phyloP scores from a whole-genome alignment of 2,113 vertebrate genomes.

The Nothoprocta pentlandii region DNA sequence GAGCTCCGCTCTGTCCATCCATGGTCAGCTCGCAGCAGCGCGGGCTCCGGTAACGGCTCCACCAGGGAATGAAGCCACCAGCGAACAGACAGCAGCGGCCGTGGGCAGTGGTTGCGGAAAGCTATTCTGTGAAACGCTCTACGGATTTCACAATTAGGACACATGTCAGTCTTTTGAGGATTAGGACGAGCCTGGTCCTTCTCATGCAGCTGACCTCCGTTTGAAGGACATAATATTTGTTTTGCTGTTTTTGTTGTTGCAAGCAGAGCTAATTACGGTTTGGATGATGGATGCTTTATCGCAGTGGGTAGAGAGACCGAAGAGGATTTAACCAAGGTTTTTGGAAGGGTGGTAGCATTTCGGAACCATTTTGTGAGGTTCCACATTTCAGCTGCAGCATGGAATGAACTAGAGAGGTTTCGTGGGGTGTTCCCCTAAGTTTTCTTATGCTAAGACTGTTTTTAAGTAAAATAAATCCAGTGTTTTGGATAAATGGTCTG shows the following conservation, averaged over 20 bases:
- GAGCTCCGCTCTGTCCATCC: background rate
- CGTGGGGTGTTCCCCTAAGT: background rate
- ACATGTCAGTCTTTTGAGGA: constrained; percentile 38
- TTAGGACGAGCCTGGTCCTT: background rate
- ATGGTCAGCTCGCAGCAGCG: background rate
- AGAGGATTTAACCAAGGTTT: background rate
- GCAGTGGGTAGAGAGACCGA: background rate
- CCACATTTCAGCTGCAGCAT: background rate
- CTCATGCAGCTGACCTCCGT: constrained; percentile 8
- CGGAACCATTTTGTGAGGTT: background rate
- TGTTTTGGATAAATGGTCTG: background rate
- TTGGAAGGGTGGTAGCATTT: background rate
- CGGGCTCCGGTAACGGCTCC: background rate
- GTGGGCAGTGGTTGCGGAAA: constrained; percentile 18
- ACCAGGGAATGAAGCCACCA: too few species aligned
- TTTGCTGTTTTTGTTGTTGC: background rate
- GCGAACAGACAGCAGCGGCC: background rate
- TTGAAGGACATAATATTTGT: background rate
- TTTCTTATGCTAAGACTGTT: background rate
- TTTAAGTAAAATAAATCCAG: background rate
- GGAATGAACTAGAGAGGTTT: background rate
- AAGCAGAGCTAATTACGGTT: background rate
- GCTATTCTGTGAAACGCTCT: background rate
- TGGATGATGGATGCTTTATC: background rate
- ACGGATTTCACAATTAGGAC: constrained; percentile 42